Conservation (phyloP, 2,113 vertebrate species). For the Ptyas mucosa region DNA sequence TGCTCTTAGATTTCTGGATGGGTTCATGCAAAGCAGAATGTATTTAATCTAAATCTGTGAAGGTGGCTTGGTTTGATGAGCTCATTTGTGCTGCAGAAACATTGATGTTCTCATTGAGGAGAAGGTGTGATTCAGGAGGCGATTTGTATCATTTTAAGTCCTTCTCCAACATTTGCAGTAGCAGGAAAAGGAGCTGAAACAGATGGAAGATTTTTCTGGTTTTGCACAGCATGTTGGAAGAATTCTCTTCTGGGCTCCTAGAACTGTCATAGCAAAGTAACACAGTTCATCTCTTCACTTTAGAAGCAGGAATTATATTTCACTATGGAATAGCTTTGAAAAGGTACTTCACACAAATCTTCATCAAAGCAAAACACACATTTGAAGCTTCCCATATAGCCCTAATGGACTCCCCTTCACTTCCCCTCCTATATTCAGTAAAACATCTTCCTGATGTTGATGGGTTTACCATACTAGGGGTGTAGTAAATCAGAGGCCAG, state of each 20-base stretch:
- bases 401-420: background rate
- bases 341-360: background rate
- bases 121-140: background rate
- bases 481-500: no score
- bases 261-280: background rate
- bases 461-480: no score
- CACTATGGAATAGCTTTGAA: background rate
- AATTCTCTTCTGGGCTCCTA: background rate
- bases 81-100: background rate
- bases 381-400: background rate
- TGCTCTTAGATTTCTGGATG: background rate
- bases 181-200: background rate
- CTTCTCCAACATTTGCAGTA: background rate
- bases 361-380: background rate
- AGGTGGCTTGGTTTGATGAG: background rate
- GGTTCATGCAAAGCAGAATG: background rate
- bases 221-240: background rate
- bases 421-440: background rate
- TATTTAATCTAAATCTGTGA: background rate
- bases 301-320: background rate
- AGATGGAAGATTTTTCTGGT: background rate
- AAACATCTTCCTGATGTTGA: background rate
- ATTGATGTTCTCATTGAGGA: background rate
- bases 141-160: background rate
- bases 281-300: background rate